Base-by-base conservation (phyloP, 2,888 invertebrate genomes). In the Clistopyga incitator region DNA sequence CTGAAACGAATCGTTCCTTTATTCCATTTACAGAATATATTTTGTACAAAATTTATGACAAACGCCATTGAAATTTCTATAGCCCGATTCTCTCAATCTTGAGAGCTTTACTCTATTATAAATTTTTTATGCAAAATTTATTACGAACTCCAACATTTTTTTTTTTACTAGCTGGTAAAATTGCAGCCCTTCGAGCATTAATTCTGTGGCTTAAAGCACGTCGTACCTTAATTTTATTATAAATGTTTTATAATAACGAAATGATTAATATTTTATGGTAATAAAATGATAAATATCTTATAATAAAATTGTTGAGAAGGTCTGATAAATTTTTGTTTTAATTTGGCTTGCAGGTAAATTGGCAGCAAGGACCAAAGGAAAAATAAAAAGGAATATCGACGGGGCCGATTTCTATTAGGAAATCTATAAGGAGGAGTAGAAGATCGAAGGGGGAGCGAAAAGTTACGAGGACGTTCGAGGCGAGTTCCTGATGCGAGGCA, bases 401-500 rank as follows among this genome's bases (percentile, higher is more conserved):
- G 38, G 3, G 42, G 45, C 2, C 42, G 29, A 15, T 20, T 11
- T 45, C 10, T 29, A 64, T 47, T 70, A 70, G 23, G 45, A 64
- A 6, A n/a, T 34, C 18, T 8, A 42, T 10, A n/a, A 65, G 25
- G 29, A 42, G 45, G 25, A 6, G 25, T 45, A 45, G n/a, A 47
- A 47, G 2, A 74, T 18, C 29, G 38, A 61, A 54, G 23, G n/a
- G 75, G 11, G 45, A 29, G 18, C 0, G 11, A 67, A 18, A 38
- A 54, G 54, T 50, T 25, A 42, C 45, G n/a, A 47, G 29, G 29
- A 25, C 13, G 34, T 47, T 64, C 15, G 67, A 64, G 45, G 38
- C n/a, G 70, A 56, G 54, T 38, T 68, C 67, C 67, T 65, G 77
- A 77, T 79, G 80, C 56, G 72, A 13, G 77, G 38, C 13, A 64